Percentiles rank a stretch among this genome's conserved stretches.
Conservation (phyloP, 2,888 invertebrate genomes). For the Arctia plantaginis region DNA sequence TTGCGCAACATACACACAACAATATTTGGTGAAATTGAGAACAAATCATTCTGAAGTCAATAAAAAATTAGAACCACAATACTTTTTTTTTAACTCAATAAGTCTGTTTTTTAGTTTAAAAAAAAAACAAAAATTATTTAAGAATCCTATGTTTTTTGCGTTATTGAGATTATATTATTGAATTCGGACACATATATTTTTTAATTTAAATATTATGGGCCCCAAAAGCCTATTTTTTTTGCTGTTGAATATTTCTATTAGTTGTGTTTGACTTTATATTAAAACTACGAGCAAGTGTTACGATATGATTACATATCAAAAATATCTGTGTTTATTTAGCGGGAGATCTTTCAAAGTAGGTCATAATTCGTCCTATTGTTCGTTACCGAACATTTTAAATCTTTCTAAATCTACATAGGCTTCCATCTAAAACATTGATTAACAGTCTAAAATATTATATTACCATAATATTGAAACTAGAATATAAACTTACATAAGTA, state of each 20-base stretch:
- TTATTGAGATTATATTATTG: too few relatives aligned
- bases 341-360: background rate
- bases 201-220: background rate
- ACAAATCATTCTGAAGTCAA: too few relatives aligned
- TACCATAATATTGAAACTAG: conserved; percentile 1
- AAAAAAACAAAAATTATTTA: too few relatives aligned
- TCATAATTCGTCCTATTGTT: background rate
- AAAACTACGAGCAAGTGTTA: too few relatives aligned
- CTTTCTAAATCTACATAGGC: background rate
- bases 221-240: background rate
- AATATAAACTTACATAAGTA: conserved; percentile 1
- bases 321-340: background rate
- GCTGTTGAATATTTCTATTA: background rate
- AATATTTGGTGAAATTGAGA: too few relatives aligned
- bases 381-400: background rate
- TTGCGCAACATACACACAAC: too few relatives aligned
- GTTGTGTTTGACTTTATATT: background rate
- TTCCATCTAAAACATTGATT: background rate
- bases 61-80: too few relatives aligned
- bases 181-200: background rate
- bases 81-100: too few relatives aligned
- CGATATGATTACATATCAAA: too few relatives aligned
- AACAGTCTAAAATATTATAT: background rate
- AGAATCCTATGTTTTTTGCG: too few relatives aligned
- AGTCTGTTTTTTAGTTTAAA: too few relatives aligned